Evolutionary conservation across 2,797 vertebrate species (phyloP).

Genomic region (Cercopithecus diana): DNA sequence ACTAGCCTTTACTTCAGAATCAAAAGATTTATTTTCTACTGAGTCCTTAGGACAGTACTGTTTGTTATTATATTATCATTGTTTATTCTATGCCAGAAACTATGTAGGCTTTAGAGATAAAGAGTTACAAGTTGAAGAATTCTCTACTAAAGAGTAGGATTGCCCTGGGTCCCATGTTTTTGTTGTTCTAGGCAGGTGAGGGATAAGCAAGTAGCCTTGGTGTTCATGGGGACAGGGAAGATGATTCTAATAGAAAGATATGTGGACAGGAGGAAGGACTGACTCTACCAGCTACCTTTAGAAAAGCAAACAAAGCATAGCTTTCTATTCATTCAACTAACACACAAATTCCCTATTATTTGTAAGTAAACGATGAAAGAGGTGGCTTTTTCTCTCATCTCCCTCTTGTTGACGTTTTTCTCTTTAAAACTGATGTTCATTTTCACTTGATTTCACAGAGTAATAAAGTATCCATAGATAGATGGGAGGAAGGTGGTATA

Average conservation of each 20-base stretch:
- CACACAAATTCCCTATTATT: not conserved
- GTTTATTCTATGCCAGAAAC: not conserved
- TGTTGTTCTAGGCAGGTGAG: not conserved
- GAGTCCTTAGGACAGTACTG: not conserved
- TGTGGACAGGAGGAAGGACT: not conserved
- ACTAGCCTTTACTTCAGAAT: not conserved
- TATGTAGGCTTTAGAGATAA: not conserved
- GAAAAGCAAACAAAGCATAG: not conserved
- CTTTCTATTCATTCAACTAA: not conserved
- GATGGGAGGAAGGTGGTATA: not conserved
- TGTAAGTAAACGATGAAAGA: not conserved
- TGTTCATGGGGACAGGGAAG: not conserved
- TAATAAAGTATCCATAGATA: not conserved
- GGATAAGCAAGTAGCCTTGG: not conserved
- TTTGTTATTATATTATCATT: not conserved
- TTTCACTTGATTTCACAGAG: conserved; percentile 1
- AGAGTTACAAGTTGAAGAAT: not conserved
- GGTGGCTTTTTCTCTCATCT: not conserved
- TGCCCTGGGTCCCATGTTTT: not conserved
- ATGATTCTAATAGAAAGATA: not conserved
- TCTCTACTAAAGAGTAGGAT: not conserved
- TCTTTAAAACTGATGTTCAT: not conserved
- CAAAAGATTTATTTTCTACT: not conserved
- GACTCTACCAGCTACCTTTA: not conserved
- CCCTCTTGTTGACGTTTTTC: not conserved